These are phyloP conservation scores for Holacanthus passer DNA, from an alignment of 2,113 vertebrate species.

Conservation along the genomic window DNA sequence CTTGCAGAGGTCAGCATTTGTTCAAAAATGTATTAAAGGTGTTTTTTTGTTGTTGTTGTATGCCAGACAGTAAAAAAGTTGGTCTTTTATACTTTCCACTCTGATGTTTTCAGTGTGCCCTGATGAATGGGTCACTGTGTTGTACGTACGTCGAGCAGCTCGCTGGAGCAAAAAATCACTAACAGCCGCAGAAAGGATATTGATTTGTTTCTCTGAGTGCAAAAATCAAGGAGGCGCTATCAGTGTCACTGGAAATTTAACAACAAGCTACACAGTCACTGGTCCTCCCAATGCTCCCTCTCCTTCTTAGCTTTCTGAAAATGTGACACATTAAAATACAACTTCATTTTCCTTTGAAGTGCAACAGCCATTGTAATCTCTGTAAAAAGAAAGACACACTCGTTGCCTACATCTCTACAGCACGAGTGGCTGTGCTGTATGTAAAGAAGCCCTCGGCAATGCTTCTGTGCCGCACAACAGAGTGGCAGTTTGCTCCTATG, in stretches of 20 bases:
- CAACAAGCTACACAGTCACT: slow-evolving; percentile 16
- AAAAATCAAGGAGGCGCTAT: slow-evolving; percentile 33
- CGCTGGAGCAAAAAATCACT: slow-evolving; percentile 49
- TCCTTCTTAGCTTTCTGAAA: not conserved
- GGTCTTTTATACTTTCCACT: slow-evolving; percentile 44
- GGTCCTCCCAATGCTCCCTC: not conserved
- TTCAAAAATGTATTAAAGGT: slow-evolving; percentile 21
- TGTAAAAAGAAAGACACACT: not conserved
- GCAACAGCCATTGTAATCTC: not conserved
- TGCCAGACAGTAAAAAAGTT: slow-evolving; percentile 2
- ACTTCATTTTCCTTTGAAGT: not conserved
- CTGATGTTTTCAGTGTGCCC: slow-evolving; percentile 37
- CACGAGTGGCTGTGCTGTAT: not conserved
- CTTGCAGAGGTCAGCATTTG: slow-evolving; percentile 11
- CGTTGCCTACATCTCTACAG: not conserved
- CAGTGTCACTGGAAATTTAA: slow-evolving; percentile 30
- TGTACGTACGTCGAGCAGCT: slow-evolving; percentile 2
- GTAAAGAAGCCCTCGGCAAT: not conserved
- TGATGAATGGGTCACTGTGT: slow-evolving; percentile 41
- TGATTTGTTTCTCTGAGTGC: slow-evolving; percentile 47
- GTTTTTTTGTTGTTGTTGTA: not conserved
- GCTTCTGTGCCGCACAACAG: not conserved
- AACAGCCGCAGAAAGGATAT: slow-evolving; percentile 48
- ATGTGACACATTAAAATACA: not conserved
- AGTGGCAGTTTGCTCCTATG: slow-evolving; percentile 22